Percentiles rank a stretch among this genome's conserved stretches.
Conservation (phyloP, 37 sponge, comb jelly and placozoan genomes). For the Crambe crambe region DNA sequence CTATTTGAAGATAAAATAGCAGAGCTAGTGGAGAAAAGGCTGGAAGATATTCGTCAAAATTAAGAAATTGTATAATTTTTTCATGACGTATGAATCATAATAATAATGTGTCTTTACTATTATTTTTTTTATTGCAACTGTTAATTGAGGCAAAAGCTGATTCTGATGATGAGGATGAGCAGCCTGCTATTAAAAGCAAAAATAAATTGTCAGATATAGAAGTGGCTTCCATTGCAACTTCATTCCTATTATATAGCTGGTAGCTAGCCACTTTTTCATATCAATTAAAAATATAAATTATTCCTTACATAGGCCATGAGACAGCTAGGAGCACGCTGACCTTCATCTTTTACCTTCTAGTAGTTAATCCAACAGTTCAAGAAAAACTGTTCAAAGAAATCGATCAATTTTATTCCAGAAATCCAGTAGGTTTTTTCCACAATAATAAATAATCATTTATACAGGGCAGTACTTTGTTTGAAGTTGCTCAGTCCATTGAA, state of each 20-base stretch:
- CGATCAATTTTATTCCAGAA: background rate
- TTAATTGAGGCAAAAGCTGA: background rate
- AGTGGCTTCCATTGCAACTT: background rate
- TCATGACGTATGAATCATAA: too few relatives aligned
- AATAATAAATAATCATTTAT: too few relatives aligned
- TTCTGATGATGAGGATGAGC: background rate
- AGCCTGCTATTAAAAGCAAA: background rate
- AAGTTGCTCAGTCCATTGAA: too few relatives aligned
- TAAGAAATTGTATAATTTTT: too few relatives aligned
- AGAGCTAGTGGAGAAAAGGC: too few relatives aligned
- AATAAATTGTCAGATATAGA: background rate
- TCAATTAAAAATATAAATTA: too few relatives aligned
- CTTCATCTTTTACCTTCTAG: constrained; percentile 25
- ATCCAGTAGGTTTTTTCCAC: background rate
- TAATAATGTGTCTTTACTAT: too few relatives aligned
- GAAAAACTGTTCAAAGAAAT: constrained; percentile 17
- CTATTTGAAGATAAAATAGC: too few relatives aligned
- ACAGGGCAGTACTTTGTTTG: too few relatives aligned
- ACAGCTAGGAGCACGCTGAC: constrained; percentile 20
- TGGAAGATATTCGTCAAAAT: too few relatives aligned
- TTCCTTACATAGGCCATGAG: too few relatives aligned
- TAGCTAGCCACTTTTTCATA: too few relatives aligned
- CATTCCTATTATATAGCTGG: background rate
- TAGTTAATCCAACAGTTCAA: constrained; percentile 4
- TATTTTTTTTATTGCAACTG: background rate